Evolutionary conservation across 2,888 invertebrate species (phyloP).

Genomic region (Deroplatys truncata): DNA sequence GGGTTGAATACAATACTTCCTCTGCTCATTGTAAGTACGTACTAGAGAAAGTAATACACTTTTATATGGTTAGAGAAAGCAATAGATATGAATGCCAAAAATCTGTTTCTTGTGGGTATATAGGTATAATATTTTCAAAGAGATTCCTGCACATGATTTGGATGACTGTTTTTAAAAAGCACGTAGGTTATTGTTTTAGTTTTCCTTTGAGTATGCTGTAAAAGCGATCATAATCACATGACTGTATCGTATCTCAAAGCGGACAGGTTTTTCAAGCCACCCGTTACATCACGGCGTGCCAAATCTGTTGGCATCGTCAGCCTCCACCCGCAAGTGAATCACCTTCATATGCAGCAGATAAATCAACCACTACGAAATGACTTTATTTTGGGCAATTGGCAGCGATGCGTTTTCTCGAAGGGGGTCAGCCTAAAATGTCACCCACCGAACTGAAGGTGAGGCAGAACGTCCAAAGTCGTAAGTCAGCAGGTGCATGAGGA

Average conservation of each 20-base stretch:
- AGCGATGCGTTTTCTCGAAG: not conserved
- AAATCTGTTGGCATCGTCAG: not conserved
- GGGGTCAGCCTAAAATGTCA: not conserved
- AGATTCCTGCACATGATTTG: no score
- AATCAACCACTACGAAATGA: not conserved
- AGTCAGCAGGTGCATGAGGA: not conserved
- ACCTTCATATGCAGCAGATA: not conserved
- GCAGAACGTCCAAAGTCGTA: not conserved
- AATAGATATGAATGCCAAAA: no score
- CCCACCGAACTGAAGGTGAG: not conserved
- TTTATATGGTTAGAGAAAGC: no score
- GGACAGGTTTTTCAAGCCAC: not conserved
- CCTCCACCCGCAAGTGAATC: not conserved
- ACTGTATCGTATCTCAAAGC: not conserved
- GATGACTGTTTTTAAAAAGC: no score
- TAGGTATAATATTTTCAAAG: no score
- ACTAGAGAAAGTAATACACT: no score
- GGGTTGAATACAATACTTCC: no score
- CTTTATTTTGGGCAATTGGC: conserved; percentile 12
- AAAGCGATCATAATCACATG: no score
- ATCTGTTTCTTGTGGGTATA: no score
- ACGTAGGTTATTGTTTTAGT: no score
- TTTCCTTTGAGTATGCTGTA: no score
- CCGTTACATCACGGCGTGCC: not conserved
- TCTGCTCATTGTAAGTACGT: no score